Base-by-base conservation (phyloP, 2,888 invertebrate species). In the Drosophila pseudotalamancana region DNA sequence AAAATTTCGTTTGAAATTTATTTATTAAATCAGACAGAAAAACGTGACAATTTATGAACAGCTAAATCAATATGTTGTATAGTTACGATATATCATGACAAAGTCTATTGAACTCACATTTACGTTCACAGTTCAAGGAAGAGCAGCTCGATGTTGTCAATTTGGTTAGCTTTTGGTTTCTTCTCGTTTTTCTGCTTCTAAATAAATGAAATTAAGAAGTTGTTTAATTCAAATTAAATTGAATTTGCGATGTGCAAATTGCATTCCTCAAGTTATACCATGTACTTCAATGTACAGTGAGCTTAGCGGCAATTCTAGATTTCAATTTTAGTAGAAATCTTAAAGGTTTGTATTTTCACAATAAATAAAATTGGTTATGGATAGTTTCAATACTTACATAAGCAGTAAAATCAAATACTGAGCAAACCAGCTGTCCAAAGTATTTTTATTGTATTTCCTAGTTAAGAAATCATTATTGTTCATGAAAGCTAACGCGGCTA, bases 41-140 rank as follows among this genome's bases (percentile, higher is more conserved):
- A 59, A 43, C 57, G 57, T 57, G 57, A 57, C 57, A 11, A 21
- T 57, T 34, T 11, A 3, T 8, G 4, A 11, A 27, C 35, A 16
- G 11, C 12, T 12, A n/a, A 5, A 39, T 39, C 8, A 21, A 32
- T 18, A 34, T 25, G 31, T 12, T 3, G 12, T 23, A 11, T 25
- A 34, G 6, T 11, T 16, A 4, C 19, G 40, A 35, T 43, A 25
- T 37, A 6, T 18, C 11, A 25, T 18, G 32, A 5, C 35, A 48
- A 42, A 51, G 68, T 59, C 16, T 64, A 59, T 57, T 69, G 51
- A 64, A 64, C 72, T 9, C 18, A 2, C 12, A 14, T n/a, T n/a
- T 16, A 5, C 12, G 8, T n/a, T 11, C 21, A 6, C 8, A 5
- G 2, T 34, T n/a, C n/a, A n/a, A n/a, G n/a, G n/a, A n/a, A 6